Evolutionary conservation across 1,140 invertebrate species (phyloP).

Genomic region (Trissolcus basalis): DNA sequence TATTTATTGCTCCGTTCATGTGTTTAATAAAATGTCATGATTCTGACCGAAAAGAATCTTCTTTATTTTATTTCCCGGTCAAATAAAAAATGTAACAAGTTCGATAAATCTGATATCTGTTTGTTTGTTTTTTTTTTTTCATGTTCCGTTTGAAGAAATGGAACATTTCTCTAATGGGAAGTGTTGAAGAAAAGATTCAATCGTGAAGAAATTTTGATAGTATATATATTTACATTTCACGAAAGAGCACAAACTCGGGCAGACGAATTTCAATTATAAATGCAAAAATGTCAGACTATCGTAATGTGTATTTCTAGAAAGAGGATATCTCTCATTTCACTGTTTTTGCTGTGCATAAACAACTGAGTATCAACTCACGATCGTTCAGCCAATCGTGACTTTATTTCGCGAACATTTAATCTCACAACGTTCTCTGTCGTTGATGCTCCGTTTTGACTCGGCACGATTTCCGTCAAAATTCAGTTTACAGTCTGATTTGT

Average conservation of each 20-base stretch:
- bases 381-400: constrained; percentile 39
- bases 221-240: background rate
- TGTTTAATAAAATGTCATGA: constrained; percentile 42
- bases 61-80: constrained; percentile 6
- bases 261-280: constrained; percentile 16
- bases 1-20: constrained; percentile 47
- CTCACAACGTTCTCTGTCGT: constrained; percentile 49
- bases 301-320: constrained; percentile 51
- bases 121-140: too few species aligned
- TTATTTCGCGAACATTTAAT: constrained; percentile 47
- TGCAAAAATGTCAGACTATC: constrained; percentile 33
- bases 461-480: constrained; percentile 30
- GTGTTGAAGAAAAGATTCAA: too few species aligned
- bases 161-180: too few species aligned
- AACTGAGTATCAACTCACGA: constrained; percentile 40
- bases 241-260: background rate
- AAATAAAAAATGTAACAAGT: too few species aligned
- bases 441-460: constrained; percentile 44
- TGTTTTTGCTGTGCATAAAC: constrained; percentile 37
- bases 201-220: too few species aligned
- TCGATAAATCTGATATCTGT: too few species aligned
- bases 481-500: constrained; percentile 9
- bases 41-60: constrained; percentile 1
- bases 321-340: constrained; percentile 49
- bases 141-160: too few species aligned